These are phyloP conservation scores for Leptogaster cylindrica DNA, from an alignment of 2,888 invertebrate genomes.

Conservation along the genomic window DNA sequence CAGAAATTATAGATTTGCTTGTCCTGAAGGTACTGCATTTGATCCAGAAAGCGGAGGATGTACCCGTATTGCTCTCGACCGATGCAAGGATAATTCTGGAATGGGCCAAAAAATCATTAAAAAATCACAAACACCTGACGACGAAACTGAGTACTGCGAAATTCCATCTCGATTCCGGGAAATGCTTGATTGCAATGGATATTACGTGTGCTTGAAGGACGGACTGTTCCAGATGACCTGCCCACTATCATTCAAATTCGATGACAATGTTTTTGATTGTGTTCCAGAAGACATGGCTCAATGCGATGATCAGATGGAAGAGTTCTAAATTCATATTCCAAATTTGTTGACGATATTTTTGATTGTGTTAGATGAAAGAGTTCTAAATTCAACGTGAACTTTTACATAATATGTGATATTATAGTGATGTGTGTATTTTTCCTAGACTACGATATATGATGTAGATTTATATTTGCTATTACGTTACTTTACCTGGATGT, in stretches of 20 bases:
- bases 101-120: neutral
- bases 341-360: too few species aligned
- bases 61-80: constrained; percentile 43
- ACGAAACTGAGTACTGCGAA: constrained; percentile 28
- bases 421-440: too few species aligned
- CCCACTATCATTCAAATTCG: constrained; percentile 49
- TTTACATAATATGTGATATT: too few species aligned
- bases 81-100: constrained; percentile 30
- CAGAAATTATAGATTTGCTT: too few species aligned
- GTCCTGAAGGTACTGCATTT: constrained; percentile 47
- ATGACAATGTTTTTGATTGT: constrained; percentile 48
- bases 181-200: constrained; percentile 45
- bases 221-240: constrained; percentile 49
- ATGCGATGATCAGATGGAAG: constrained; percentile 33
- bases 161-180: constrained; percentile 48
- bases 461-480: too few species aligned
- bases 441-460: too few species aligned
- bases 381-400: too few species aligned
- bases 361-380: too few species aligned
- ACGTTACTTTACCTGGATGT: too few species aligned
- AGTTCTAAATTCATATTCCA: constrained; percentile 11
- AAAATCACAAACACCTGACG: too few species aligned
- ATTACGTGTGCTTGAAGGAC: constrained; percentile 48
- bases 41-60: constrained; percentile 43
- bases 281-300: constrained; percentile 47